Base-by-base conservation (phyloP, 2,888 invertebrate species). In the Celastrina argiolus region DNA sequence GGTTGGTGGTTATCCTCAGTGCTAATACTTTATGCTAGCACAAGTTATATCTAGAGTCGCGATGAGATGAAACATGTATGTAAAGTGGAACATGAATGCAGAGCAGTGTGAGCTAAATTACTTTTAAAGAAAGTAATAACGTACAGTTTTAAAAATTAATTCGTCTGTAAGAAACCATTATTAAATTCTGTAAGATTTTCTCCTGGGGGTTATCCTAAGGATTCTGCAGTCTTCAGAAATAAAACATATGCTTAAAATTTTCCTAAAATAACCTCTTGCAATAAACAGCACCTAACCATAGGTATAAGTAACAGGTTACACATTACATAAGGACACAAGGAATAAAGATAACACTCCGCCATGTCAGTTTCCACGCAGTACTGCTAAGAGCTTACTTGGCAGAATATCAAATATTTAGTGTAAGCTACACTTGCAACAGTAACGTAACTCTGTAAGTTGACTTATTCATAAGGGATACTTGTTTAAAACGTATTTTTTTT, bases 361-460 rank as follows among this genome's bases (percentile, higher is more conserved):
- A 67, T 66, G 66, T 68, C 63, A 42, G 42, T 34, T 65, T 70
- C 41, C 45, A 42, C 18, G 39, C 51, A 67, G 66, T 66, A 67
- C 69, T 67, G 68, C 69, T 69, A 69, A 51, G 63, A 67, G 67
- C 64, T 65, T 39, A 45, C 64, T 66, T 72, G 71, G 72, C 71
- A 69, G 61, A 41, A 22, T 31, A 68, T 69, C 71, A 72, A 72
- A 66, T 41, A 69, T 56, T 69, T 66, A 59, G 16, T 65, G 16
- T 65, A 66, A 67, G 63, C 66, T 64, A 42, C 64, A 65, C 63
- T 63, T 34, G 39, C 39, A 22, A 61, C 28, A 18, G 22, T 56
- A 26, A 7, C 10, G 28, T 51, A 10, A 18, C 18, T 36, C 10
- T 36, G 36, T 36, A 12, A 31, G 0, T 31, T 36, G 7, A 10